Percentiles rank a stretch among this genome's conserved stretches.
These are phyloP conservation scores for Drosophila bocqueti DNA, from an alignment of 1,140 invertebrate species.

Conservation along the genomic window DNA sequence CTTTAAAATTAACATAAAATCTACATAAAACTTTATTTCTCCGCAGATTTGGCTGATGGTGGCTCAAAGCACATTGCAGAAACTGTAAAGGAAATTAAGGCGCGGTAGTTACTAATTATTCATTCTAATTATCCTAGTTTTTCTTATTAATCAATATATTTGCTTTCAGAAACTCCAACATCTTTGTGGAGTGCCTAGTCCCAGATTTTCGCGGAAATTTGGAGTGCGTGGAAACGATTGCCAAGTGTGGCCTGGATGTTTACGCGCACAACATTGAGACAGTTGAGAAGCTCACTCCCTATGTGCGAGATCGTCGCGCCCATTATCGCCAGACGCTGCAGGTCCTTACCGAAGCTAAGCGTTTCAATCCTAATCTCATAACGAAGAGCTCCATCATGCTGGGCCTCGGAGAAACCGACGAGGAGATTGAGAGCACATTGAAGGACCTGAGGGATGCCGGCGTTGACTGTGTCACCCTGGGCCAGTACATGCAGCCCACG, in stretches of 20 bases:
- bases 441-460: constrained; percentile 91
- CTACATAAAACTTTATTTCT: constrained; percentile 81
- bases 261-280: constrained; percentile 99
- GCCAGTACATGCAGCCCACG: constrained; percentile 99
- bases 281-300: constrained; percentile 93
- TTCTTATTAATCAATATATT: constrained; percentile 3
- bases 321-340: constrained; percentile 92
- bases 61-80: constrained; percentile 96
- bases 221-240: constrained; percentile 91
- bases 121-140: background rate
- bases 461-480: constrained; percentile 98
- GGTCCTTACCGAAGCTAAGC: constrained; percentile 93
- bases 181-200: constrained; percentile 98
- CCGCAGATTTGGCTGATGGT: constrained; percentile 92
- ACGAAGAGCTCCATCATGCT: constrained; percentile 99
- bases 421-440: constrained; percentile 95
- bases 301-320: constrained; percentile 96
- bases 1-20: background rate
- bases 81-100: constrained; percentile 91
- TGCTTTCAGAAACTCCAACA: constrained; percentile 89
- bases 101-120: constrained; percentile 26
- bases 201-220: constrained; percentile 97
- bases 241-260: constrained; percentile 94
- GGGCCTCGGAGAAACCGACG: constrained; percentile 97
- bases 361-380: constrained; percentile 91